Evolutionary conservation across 2,113 vertebrate genomes (phyloP), one percentile per base, ranked within the genome.

Genomic region (Chascanopsetta lugubris): DNA sequence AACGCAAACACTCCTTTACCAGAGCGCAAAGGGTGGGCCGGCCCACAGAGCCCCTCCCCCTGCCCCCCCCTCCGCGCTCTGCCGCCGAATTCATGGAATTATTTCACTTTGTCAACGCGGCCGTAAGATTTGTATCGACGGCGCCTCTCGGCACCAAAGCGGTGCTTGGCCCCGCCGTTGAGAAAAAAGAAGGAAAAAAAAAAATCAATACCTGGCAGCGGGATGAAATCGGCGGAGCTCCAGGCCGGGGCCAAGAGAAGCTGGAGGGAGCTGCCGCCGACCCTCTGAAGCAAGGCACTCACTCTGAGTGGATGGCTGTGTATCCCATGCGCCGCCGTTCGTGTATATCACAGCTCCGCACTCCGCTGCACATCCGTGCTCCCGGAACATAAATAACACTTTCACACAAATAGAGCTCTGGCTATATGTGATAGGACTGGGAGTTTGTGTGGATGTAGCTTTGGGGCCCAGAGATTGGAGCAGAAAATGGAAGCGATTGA

Each of bases 161-260:
- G 77, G 54, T 45, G 54, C 61, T 59, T 47, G 69, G 59, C n/a
- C 59, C 2, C 2, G n/a, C 68, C 54, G 32, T 71, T 79, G 18
- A n/a, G n/a, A n/a, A n/a, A n/a, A n/a, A n/a, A n/a, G n/a, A n/a
- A n/a, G n/a, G n/a, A n/a, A n/a, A n/a, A n/a, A n/a, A n/a, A 47
- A 63, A 74, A 78, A 84, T 85, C 80, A 46, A 84, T 87, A 80
- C 13, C 62, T 73, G 75, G 79, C 75, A 69, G 67, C 46, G 2
- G 36, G 50, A 82, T 71, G n/a, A n/a, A 71, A 80, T 80, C 70
- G 71, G 49, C 55, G 5, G n/a, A 34, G 64, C 53, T 72, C 20
- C 56, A 62, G 30, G 29, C 22, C 11, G 15, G 43, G 18, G 61
- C 68, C 48, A 46, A 60, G 66, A 63, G 30, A 21, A 32, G 6